Percentiles rank a stretch among this genome's conserved stretches.
Evolutionary conservation across 2,888 invertebrate genomes (phyloP).

Genomic region (Thymelicus sylvestris): DNA sequence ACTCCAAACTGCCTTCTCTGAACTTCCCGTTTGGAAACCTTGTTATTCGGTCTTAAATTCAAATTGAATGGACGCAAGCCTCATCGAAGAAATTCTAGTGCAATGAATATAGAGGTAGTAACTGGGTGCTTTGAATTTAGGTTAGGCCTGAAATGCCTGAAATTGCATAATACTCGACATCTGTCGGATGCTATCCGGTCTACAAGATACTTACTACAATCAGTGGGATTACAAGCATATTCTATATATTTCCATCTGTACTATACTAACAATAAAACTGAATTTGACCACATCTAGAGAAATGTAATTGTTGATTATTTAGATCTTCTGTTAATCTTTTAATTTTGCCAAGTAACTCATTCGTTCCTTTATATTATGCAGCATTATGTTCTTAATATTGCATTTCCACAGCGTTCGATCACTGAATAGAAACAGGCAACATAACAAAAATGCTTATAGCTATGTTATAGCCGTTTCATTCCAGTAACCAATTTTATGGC

Average conservation of each 20-base stretch:
- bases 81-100: conserved; percentile 47
- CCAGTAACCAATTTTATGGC: conserved; percentile 13
- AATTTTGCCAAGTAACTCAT: no score
- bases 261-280: no score
- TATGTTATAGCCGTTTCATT: conserved; percentile 11
- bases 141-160: conserved; percentile 51
- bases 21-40: conserved; percentile 29
- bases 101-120: conserved; percentile 47
- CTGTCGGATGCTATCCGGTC: conserved; percentile 32
- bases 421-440: background rate
- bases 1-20: conserved; percentile 24
- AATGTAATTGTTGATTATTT: no score
- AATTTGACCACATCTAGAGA: no score
- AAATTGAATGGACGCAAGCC: conserved; percentile 30
- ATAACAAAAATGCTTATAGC: background rate
- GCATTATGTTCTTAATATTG: background rate
- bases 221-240: conserved; percentile 17
- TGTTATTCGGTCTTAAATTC: conserved; percentile 36
- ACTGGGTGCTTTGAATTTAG: conserved; percentile 51
- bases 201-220: conserved; percentile 18
- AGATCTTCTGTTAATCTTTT: no score
- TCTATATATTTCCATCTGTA: background rate
- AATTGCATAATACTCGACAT: conserved; percentile 50
- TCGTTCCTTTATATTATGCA: no score
- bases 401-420: background rate